phyloP scores from a whole-genome alignment of 2,888 invertebrate genomes.

The Hypomecis atomaria region DNA sequence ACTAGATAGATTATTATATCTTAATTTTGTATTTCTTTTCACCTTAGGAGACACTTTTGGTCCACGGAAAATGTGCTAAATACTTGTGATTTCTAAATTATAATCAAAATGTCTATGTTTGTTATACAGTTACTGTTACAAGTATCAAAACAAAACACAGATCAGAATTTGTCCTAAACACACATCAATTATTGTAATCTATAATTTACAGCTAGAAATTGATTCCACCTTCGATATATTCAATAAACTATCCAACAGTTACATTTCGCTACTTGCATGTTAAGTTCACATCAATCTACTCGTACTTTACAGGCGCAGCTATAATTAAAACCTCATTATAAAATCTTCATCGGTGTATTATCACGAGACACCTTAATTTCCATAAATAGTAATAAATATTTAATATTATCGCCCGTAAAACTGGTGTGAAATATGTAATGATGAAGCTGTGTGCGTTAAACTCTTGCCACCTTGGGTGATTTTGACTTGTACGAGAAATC shows the following conservation, averaged over 20 bases:
- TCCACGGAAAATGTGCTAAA: too few relatives aligned
- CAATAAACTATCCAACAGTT: slow-evolving; percentile 6
- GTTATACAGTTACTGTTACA: too few relatives aligned
- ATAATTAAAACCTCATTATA: slow-evolving; percentile 19
- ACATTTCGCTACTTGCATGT: slow-evolving; percentile 8
- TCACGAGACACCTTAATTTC: slow-evolving; percentile 22
- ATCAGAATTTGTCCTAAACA: too few relatives aligned
- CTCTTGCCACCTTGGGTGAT: neutral
- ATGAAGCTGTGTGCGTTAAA: slow-evolving; percentile 16
- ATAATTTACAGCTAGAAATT: neutral
- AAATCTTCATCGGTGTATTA: slow-evolving; percentile 13
- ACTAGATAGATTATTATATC: too few relatives aligned
- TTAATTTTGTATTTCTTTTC: too few relatives aligned
- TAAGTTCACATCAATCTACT: slow-evolving; percentile 8
- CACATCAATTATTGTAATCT: too few relatives aligned
- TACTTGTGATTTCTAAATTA: too few relatives aligned
- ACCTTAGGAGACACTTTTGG: too few relatives aligned
- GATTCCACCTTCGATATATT: neutral
- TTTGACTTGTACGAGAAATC: neutral
- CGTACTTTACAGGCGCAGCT: neutral
- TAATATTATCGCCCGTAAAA: slow-evolving; percentile 12
- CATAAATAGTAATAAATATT: slow-evolving; percentile 25
- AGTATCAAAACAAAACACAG: too few relatives aligned
- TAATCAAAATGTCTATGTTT: too few relatives aligned
- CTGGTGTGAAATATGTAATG: slow-evolving; percentile 17